Conservation (phyloP, 2,113 vertebrate species). For the Microcebus tavaratra region DNA sequence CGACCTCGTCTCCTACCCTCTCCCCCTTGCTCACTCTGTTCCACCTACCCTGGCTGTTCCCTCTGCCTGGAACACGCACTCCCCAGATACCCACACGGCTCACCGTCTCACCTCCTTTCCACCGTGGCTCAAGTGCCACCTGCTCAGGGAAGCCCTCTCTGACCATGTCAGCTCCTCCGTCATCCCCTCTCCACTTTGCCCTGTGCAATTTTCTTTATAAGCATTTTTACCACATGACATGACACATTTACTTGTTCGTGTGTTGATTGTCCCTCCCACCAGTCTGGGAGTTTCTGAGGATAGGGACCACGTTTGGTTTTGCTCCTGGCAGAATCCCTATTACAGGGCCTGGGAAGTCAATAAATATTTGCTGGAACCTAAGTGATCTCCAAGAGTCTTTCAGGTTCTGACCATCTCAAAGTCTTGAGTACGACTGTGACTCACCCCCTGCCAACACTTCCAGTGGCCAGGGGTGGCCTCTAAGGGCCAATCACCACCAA, state of each 20-base stretch:
- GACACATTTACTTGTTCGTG: not conserved
- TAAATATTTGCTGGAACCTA: not conserved
- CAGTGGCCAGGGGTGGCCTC: not conserved
- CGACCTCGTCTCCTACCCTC: not conserved
- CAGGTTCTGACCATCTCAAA: not conserved
- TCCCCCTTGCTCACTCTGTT: not conserved
- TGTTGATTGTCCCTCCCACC: not conserved
- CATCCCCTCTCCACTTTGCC: not conserved
- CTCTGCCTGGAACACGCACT: not conserved
- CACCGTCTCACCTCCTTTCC: not conserved
- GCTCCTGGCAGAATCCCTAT: not conserved
- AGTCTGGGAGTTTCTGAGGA: not conserved
- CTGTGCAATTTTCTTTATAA: not conserved
- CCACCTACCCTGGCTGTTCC: not conserved
- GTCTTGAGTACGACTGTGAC: not conserved
- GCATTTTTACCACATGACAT: not conserved
- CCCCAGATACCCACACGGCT: not conserved
- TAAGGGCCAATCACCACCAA: not conserved
- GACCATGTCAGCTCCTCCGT: not conserved
- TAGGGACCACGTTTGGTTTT: not conserved
- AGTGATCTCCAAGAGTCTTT: not conserved
- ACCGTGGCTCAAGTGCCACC: not conserved
- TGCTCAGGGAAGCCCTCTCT: slow-evolving; percentile 2
- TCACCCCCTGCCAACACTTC: not conserved
- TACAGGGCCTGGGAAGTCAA: not conserved